These are phyloP conservation scores for Delichon dasypus DNA, from an alignment of 2,797 vertebrate genomes.

Conservation along the genomic window DNA sequence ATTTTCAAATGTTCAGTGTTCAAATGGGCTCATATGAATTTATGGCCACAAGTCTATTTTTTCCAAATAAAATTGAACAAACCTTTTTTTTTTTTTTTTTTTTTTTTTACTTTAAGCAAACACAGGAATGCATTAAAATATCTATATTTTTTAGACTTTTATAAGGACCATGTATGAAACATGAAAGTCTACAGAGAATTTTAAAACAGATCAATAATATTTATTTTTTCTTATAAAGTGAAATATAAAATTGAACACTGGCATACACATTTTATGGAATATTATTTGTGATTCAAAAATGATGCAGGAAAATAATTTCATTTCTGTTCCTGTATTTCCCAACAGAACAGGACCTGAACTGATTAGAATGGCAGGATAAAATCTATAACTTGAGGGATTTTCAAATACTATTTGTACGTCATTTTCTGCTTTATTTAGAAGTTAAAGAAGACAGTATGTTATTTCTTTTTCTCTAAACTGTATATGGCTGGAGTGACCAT, in stretches of 20 bases:
- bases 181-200: not conserved
- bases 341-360: not conserved
- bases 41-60: not conserved
- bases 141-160: not conserved
- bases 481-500: not conserved
- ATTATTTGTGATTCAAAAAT: fast-evolving
- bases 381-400: not conserved
- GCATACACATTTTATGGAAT: not conserved
- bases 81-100: not conserved
- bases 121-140: not conserved
- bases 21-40: not conserved
- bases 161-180: not conserved
- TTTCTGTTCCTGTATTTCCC: not conserved
- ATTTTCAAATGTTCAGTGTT: not conserved
- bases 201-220: not conserved
- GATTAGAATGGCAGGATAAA: not conserved
- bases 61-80: not conserved
- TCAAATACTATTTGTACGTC: not conserved
- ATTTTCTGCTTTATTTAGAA: not conserved
- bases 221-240: not conserved
- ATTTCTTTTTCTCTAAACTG: not conserved
- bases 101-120: not conserved
- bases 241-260: not conserved
- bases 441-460: not conserved
- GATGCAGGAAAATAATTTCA: fast-evolving